Percentiles rank a stretch among this genome's conserved stretches.
phyloP scores from a whole-genome alignment of 2,888 invertebrate genomes.

The Eristalinus sepulchralis region DNA sequence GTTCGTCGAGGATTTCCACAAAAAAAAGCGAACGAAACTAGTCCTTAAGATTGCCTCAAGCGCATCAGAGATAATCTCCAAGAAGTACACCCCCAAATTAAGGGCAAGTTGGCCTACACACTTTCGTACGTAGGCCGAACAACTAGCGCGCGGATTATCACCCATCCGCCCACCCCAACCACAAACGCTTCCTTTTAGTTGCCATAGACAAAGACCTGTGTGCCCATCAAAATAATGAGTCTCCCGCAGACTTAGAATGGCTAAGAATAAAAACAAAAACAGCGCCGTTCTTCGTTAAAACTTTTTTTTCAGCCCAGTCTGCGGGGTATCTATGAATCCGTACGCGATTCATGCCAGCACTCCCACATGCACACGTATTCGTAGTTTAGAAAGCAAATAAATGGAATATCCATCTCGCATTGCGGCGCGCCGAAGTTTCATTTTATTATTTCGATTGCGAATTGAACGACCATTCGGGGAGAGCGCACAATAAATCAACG shows the following conservation, averaged over 20 bases:
- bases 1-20: background rate
- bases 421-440: slow-evolving; percentile 13
- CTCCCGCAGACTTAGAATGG: background rate
- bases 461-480: slow-evolving; percentile 44
- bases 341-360: background rate
- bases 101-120: background rate
- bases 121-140: background rate
- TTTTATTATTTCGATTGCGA: slow-evolving; percentile 43
- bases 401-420: background rate
- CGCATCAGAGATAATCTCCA: background rate
- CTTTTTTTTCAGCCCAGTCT: background rate
- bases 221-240: background rate
- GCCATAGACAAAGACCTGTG: background rate
- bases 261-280: slow-evolving; percentile 20
- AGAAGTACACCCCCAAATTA: background rate
- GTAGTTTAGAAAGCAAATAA: slow-evolving; percentile 30
- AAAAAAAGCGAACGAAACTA: background rate
- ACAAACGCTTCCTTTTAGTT: background rate
- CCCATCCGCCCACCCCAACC: background rate
- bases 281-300: slow-evolving; percentile 39
- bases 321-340: background rate
- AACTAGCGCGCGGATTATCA: background rate
- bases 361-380: background rate
- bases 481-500: slow-evolving; percentile 53
- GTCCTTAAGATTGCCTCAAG: background rate